Evolutionary conservation across 2,888 invertebrate species (phyloP).

Genomic region (Dyspetes luteomarginatus): DNA sequence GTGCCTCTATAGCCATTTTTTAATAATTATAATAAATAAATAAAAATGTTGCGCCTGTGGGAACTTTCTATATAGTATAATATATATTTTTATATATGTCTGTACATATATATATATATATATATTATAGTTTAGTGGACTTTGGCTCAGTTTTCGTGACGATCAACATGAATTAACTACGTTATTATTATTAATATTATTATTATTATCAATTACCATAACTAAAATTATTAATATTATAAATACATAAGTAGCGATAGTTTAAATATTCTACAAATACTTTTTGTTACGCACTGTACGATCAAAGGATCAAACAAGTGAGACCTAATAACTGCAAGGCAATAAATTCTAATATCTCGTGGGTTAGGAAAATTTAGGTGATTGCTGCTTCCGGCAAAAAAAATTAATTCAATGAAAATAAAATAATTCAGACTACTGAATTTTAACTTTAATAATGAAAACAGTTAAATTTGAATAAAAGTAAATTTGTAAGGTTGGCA

Average conservation of each 20-base stretch:
- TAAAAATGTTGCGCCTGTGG: too few species aligned
- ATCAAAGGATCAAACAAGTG: slow-evolving; percentile 41
- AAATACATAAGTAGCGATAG: slow-evolving; percentile 43
- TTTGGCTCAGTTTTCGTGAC: slow-evolving; percentile 39
- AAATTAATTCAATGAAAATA: not conserved
- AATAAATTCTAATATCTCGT: slow-evolving; percentile 37
- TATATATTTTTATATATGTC: slow-evolving; percentile 33
- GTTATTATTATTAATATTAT: slow-evolving; percentile 29
- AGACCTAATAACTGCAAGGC: slow-evolving; percentile 41
- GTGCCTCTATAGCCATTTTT: slow-evolving; percentile 9
- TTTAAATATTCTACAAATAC: slow-evolving; percentile 24
- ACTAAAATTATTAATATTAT: slow-evolving; percentile 8
- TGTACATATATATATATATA: slow-evolving; percentile 15
- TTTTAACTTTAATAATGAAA: too few species aligned
- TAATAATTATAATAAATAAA: slow-evolving; percentile 25
- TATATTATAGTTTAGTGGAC: slow-evolving; percentile 2
- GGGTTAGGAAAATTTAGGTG: slow-evolving; percentile 1
- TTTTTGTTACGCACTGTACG: slow-evolving; percentile 25
- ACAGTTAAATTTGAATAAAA: too few species aligned
- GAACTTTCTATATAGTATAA: too few species aligned
- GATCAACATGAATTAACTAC: slow-evolving; percentile 29
- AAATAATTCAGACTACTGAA: too few species aligned
- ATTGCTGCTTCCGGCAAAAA: slow-evolving; percentile 39
- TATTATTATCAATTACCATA: slow-evolving; percentile 19
- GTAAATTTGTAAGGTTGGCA: too few species aligned